Evolutionary conservation across 2,888 invertebrate genomes (phyloP).

Genomic region (Rhagonycha fulva): DNA sequence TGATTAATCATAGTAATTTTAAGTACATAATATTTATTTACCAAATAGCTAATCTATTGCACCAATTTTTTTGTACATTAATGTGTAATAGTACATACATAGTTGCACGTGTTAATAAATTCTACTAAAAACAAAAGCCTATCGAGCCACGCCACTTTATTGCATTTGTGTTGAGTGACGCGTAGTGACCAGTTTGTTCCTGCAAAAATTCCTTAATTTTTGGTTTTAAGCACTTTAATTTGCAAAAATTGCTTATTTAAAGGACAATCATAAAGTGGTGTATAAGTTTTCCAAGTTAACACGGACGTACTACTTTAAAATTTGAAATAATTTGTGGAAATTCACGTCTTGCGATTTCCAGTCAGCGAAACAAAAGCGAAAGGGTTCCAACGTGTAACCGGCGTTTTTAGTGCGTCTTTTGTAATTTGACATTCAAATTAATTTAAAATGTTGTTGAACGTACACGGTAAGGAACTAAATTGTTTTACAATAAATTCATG

Average conservation of each 20-base stretch:
- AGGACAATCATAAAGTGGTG: not conserved
- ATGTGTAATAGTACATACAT: not conserved
- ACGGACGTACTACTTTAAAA: not conserved
- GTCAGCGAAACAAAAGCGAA: not conserved
- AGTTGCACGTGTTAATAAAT: not conserved
- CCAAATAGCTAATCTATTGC: no score
- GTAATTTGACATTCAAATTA: not conserved
- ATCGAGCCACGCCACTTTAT: not conserved
- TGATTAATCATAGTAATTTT: no score
- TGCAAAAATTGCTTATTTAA: not conserved
- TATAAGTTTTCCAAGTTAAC: not conserved
- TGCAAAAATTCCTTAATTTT: not conserved
- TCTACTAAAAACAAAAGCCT: not conserved
- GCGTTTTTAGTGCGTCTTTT: not conserved
- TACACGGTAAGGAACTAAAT: not conserved
- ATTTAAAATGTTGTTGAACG: not conserved
- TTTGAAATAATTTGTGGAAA: not conserved
- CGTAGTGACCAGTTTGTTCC: not conserved
- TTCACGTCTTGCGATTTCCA: not conserved
- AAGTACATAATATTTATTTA: no score
- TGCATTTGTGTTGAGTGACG: not conserved
- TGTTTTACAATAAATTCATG: not conserved
- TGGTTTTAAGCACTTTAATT: not conserved
- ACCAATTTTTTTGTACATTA: not conserved
- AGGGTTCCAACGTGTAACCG: not conserved